A percentile compares a stretch with the other conserved stretches of the same genome.
These are phyloP conservation scores for Erebia epiphron DNA, from an alignment of 2,888 invertebrate genomes.

Conservation along the genomic window DNA sequence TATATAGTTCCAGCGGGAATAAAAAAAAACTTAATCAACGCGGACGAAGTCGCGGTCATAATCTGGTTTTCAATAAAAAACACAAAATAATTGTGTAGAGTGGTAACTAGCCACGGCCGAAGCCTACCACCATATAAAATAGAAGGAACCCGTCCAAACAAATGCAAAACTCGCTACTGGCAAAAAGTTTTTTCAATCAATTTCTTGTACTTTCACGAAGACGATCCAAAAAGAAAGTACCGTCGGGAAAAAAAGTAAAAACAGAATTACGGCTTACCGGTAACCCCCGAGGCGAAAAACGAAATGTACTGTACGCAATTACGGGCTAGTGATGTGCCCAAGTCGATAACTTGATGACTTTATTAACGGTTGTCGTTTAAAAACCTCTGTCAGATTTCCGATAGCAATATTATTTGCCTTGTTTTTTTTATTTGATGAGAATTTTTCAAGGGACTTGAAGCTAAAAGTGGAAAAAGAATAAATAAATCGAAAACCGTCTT, in stretches of 20 bases:
- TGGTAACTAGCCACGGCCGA: too few relatives aligned
- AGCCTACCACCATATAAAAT: too few relatives aligned
- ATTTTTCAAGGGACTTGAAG: neutral
- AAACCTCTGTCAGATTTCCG: constrained; percentile 20
- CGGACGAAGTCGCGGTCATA: too few relatives aligned
- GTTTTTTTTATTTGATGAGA: constrained; percentile 6
- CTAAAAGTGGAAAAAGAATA: too few relatives aligned
- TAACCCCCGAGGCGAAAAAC: constrained; percentile 65
- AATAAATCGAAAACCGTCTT: too few relatives aligned
- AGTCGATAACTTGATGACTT: constrained; percentile 48
- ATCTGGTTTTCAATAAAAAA: too few relatives aligned
- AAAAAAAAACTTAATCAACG: too few relatives aligned
- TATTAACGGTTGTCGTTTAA: constrained; percentile 28
- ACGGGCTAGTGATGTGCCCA: constrained; percentile 65
- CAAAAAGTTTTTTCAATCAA: constrained; percentile 50
- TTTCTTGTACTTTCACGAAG: constrained; percentile 68
- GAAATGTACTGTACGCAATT: constrained; percentile 76
- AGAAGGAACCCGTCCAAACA: constrained; percentile 1
- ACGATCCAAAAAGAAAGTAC: constrained; percentile 73
- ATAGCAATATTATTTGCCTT: constrained; percentile 15
- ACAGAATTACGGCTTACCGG: constrained; percentile 62
- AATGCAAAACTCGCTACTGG: constrained; percentile 37
- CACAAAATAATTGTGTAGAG: too few relatives aligned
- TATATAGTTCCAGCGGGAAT: too few relatives aligned
- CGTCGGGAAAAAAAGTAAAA: constrained; percentile 47